A percentile compares a stretch with the other conserved stretches of the same genome.
phyloP scores from a whole-genome alignment of 2,888 invertebrate species.

The Lymantria monacha region DNA sequence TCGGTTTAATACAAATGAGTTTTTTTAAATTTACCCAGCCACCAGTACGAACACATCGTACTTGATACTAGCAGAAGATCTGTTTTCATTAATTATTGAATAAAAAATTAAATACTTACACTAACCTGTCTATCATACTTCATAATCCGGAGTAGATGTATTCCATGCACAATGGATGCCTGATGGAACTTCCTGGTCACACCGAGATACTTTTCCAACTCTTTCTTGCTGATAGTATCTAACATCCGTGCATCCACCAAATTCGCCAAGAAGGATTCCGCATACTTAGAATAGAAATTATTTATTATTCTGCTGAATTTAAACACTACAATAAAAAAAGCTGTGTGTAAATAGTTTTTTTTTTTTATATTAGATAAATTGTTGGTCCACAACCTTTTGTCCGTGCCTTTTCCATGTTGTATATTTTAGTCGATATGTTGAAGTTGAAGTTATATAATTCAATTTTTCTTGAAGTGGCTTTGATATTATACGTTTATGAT shows the following conservation, averaged over 20 bases:
- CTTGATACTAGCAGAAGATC: no score
- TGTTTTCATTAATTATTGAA: no score
- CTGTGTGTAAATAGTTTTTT: neutral
- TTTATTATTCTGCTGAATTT: neutral
- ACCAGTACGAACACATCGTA: no score
- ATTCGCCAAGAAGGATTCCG: slow-evolving; percentile 92
- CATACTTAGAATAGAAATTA: slow-evolving; percentile 82
- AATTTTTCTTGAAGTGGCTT: no score
- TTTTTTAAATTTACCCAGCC: no score
- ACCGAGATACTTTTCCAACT: slow-evolving; percentile 95
- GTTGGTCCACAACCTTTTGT: no score
- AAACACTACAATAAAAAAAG: neutral
- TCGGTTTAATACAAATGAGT: no score
- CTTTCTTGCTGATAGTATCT: slow-evolving; percentile 95
- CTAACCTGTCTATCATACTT: slow-evolving; percentile 94
- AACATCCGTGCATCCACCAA: slow-evolving; percentile 96
- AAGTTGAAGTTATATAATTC: no score
- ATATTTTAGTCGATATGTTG: no score
- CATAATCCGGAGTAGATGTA: slow-evolving; percentile 94
- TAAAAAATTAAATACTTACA: slow-evolving; percentile 2
- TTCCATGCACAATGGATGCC: slow-evolving; percentile 95
- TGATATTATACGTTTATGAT: no score
- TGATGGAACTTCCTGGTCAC: slow-evolving; percentile 97
- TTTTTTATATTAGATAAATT: no score
- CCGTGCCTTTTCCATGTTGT: no score